Evolutionary conservation across 2,888 invertebrate genomes (phyloP).

Genomic region (Zhuqinia jingwanae): DNA sequence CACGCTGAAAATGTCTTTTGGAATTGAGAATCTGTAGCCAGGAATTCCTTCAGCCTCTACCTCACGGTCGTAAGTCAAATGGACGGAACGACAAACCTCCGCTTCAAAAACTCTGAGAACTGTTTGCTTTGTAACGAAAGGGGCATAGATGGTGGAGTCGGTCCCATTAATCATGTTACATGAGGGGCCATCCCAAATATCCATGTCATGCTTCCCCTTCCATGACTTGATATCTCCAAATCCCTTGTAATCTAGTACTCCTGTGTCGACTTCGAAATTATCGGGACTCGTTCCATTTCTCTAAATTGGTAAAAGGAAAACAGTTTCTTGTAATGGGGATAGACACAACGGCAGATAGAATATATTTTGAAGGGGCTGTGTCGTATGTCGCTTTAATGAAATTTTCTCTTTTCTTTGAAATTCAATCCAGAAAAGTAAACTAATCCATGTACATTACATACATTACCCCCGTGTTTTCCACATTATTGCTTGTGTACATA

Average conservation of each 20-base stretch:
- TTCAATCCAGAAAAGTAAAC: background rate
- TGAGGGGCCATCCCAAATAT: conserved; percentile 63
- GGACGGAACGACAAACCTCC: conserved; percentile 69
- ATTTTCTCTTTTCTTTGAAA: conserved; percentile 10
- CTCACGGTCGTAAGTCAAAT: conserved; percentile 64
- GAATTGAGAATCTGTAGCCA: conserved; percentile 56
- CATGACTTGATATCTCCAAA: conserved; percentile 69
- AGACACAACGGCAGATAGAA: background rate
- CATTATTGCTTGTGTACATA: conserved; percentile 23
- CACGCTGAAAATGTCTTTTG: conserved; percentile 45
- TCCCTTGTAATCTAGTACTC: conserved; percentile 55
- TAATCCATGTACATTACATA: no score
- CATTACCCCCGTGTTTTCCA: no score
- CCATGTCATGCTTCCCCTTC: conserved; percentile 66
- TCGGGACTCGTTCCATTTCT: conserved; percentile 62
- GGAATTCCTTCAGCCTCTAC: conserved; percentile 66
- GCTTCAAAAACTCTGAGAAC: conserved; percentile 63
- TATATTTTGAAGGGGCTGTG: background rate
- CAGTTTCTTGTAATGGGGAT: conserved; percentile 8
- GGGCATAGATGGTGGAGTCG: conserved; percentile 67
- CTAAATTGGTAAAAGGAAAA: conserved; percentile 48
- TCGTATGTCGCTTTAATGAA: conserved; percentile 31
- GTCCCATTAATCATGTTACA: conserved; percentile 76
- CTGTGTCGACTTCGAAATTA: conserved; percentile 71
- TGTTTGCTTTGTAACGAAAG: conserved; percentile 70